Base-by-base conservation (phyloP, 1,140 invertebrate species). In the Acromyrmex charruanus region DNA sequence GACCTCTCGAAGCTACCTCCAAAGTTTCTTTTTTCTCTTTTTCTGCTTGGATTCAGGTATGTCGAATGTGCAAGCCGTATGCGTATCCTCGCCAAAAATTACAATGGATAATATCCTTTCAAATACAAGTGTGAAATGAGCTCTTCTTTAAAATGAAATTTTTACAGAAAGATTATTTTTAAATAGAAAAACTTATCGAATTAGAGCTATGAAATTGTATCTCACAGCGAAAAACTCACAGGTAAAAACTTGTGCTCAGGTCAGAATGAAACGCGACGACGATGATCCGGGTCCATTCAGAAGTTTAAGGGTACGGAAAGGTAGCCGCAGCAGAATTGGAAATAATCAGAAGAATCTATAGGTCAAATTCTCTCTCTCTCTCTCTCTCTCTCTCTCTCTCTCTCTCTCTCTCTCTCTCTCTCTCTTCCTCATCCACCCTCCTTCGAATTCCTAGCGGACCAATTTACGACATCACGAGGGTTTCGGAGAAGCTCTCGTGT, bases 401-500 rank as follows among this genome's bases (percentile, higher is more conserved):
- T 31, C 31, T 31, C 6, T 39, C 7, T 39, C 35, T n/a, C 44
- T 79, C 63, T n/a, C 28, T 79, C 63, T n/a, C 44, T 79, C 63
- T n/a, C 44, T 79, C 35, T 39, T 0, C 14, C 44, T 79, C 63
- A 63, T 44, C 39, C 39, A 44, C 49, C 49, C 55, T 88, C 79
- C 39, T 69, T 82, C 88, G 85, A 86, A 85, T 87, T 89, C 82
- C 90, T 91, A 93, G 91, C 92, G 92, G 91, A 94, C 92, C 93
- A 94, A 95, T 95, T 94, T 94, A 94, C 92, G 92, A 93, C 92
- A 93, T 94, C 92, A 92, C 90, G 81, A 88, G 87, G 80, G 86
- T 77, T 87, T 55, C 75, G 69, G 80, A 87, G 89, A 71, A 88
- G 89, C 90, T 93, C 88, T 94, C 93, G 93, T 92, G 92, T 93